Conservation (phyloP, 92 coral and sea anemone genomes). For the Diadumene lineata region DNA sequence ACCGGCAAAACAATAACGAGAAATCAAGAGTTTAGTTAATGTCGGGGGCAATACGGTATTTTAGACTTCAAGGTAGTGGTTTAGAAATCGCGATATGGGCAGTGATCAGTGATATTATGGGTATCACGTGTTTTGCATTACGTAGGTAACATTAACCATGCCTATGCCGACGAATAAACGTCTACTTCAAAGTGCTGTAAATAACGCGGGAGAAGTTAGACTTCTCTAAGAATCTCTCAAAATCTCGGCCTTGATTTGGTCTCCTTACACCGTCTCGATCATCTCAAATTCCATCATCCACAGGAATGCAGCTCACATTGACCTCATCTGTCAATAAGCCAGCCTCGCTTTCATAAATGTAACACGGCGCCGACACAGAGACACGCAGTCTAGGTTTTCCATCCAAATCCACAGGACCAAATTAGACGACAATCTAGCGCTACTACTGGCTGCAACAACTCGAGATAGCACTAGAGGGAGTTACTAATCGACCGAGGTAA, state of each 20-base stretch:
- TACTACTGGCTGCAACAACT: not conserved
- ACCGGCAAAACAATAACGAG: not conserved
- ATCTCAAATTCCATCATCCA: slow-evolving; percentile 29
- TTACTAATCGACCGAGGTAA: slow-evolving; percentile 15
- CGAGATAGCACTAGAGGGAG: not conserved
- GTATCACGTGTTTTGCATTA: slow-evolving; percentile 10
- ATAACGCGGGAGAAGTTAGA: too few relatives aligned
- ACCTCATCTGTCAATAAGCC: slow-evolving; percentile 36
- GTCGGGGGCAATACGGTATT: too few relatives aligned
- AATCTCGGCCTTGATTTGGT: slow-evolving; percentile 14
- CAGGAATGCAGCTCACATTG: slow-evolving; percentile 32
- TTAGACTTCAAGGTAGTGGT: not conserved
- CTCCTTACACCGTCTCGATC: slow-evolving; percentile 8
- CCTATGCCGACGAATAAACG: not conserved
- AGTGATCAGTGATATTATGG: too few relatives aligned
- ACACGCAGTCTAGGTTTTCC: slow-evolving; percentile 52
- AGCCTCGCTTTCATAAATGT: slow-evolving; percentile 37
- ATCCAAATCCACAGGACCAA: slow-evolving; percentile 36
- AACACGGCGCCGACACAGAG: slow-evolving; percentile 43
- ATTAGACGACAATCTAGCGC: slow-evolving; percentile 18
- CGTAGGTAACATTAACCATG: not conserved
- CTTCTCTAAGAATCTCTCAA: not conserved
- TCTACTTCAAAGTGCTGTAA: not conserved
- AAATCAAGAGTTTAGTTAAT: slow-evolving; percentile 1
- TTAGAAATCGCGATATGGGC: not conserved